These are phyloP conservation scores for Fringilla coelebs DNA, from an alignment of 2,797 vertebrate genomes.

Conservation along the genomic window DNA sequence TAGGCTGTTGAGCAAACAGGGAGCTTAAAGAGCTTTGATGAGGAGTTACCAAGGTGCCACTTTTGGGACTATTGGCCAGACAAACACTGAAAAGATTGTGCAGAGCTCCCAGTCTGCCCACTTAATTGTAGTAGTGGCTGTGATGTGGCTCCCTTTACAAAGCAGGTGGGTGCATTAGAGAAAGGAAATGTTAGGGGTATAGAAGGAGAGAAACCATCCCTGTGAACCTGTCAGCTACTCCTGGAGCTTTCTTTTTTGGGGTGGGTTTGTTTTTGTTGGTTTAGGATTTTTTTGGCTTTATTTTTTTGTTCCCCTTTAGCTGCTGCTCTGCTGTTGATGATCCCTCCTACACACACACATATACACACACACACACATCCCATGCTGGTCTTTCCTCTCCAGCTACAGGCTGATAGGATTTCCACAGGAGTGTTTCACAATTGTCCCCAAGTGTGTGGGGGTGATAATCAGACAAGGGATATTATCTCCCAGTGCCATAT, in stretches of 20 bases:
- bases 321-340: not conserved
- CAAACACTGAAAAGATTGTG: not conserved
- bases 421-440: not conserved
- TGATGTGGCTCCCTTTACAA: not conserved
- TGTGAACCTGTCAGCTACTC: not conserved
- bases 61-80: not conserved
- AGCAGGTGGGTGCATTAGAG: not conserved
- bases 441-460: not conserved
- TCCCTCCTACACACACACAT: not conserved
- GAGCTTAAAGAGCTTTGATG: not conserved
- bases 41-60: not conserved
- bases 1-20: not conserved
- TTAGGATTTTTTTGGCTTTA: not conserved
- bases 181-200: not conserved
- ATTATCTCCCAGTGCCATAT: not conserved
- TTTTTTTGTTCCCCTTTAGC: not conserved
- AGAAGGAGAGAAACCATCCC: not conserved
- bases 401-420: not conserved
- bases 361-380: accelerated
- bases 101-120: not conserved
- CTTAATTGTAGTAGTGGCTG: not conserved
- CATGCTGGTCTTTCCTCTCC: not conserved
- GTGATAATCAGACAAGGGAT: not conserved
- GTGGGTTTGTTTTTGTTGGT: not conserved
- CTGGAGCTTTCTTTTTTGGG: not conserved